phyloP scores from a whole-genome alignment of 2,113 vertebrate genomes.

The Sylvilagus bachmani region DNA sequence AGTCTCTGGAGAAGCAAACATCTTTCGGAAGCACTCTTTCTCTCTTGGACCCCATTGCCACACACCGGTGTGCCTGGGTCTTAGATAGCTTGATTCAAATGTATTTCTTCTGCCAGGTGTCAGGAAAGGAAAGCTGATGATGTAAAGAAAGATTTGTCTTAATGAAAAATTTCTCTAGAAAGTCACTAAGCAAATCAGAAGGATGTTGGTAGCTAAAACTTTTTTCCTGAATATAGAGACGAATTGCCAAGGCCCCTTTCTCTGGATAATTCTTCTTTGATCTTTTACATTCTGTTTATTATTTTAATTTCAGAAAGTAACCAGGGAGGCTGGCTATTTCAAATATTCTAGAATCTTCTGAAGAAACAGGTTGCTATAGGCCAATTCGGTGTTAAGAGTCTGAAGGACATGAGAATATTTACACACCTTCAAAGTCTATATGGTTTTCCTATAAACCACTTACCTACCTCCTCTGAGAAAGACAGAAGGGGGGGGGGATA shows the following conservation, averaged over 20 bases:
- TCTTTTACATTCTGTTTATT: background rate
- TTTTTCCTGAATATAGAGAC: background rate
- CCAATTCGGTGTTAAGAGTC: background rate
- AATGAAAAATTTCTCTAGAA: slow-evolving; percentile 5
- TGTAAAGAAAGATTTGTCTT: background rate
- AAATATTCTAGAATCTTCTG: slow-evolving; percentile 36
- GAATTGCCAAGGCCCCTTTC: background rate
- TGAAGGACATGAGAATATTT: slow-evolving; percentile 14
- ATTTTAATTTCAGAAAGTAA: slow-evolving; percentile 35
- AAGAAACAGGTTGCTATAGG: background rate
- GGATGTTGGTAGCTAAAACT: background rate
- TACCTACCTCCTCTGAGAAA: slow-evolving; percentile 71
- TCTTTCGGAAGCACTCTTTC: background rate
- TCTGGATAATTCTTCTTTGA: background rate
- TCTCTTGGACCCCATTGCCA: background rate
- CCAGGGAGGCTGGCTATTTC: background rate
- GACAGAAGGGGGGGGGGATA: slow-evolving; percentile 61
- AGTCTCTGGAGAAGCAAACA: background rate
- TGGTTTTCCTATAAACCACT: slow-evolving; percentile 46
- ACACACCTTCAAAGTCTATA: slow-evolving; percentile 38
- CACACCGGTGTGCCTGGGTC: background rate
- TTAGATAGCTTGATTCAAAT: background rate
- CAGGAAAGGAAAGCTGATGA: background rate
- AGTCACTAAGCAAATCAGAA: background rate
- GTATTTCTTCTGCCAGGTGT: background rate